These are phyloP conservation scores for Okapia johnstoni DNA, from an alignment of 2,113 vertebrate genomes.

Conservation along the genomic window DNA sequence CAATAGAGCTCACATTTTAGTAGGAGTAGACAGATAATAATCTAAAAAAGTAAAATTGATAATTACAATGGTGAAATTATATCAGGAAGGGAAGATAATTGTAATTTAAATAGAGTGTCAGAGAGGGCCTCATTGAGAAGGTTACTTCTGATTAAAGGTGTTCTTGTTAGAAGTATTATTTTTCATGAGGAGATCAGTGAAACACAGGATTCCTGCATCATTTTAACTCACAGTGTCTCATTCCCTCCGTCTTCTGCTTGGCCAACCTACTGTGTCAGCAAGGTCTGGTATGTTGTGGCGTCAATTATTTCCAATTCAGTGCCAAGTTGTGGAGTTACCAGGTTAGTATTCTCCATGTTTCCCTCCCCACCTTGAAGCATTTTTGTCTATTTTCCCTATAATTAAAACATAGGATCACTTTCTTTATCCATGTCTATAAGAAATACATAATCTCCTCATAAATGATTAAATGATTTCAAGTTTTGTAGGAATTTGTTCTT, in stretches of 20 bases:
- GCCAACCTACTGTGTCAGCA: background rate
- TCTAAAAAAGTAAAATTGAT: background rate
- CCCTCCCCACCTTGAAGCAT: background rate
- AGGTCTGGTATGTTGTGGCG: background rate
- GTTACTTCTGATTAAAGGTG: background rate
- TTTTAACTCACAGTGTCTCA: background rate
- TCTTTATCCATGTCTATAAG: background rate
- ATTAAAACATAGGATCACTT: background rate
- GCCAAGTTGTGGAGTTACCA: background rate
- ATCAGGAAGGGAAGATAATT: background rate
- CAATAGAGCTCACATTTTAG: background rate
- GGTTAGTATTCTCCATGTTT: background rate
- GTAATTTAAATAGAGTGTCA: background rate
- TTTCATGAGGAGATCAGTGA: background rate
- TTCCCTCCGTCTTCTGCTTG: background rate
- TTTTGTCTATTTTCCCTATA: background rate
- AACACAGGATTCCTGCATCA: background rate
- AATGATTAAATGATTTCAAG: background rate
- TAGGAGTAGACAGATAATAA: background rate
- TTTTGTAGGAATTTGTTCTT: background rate
- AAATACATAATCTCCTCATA: background rate
- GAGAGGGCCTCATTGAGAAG: background rate
- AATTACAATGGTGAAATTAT: background rate
- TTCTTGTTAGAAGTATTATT: background rate
- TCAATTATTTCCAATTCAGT: background rate